Percentiles rank a stretch among this genome's conserved stretches.
phyloP scores from a whole-genome alignment of 2,113 vertebrate genomes.

The Uropsilus gracilis region DNA sequence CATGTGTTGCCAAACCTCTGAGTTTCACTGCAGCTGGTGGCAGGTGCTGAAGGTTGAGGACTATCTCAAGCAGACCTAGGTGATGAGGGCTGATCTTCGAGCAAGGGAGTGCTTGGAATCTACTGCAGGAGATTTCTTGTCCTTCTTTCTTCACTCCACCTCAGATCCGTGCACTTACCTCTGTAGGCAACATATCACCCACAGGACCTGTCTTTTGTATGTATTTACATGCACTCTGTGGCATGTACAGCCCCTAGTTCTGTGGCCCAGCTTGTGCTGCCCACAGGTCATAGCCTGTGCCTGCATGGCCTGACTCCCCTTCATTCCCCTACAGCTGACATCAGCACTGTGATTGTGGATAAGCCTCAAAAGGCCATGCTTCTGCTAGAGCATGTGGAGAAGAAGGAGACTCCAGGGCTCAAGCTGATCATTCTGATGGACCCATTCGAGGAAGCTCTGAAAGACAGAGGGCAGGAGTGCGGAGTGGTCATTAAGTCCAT shows the following conservation, averaged over 20 bases:
- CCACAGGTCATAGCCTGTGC: not conserved
- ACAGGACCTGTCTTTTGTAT: not conserved
- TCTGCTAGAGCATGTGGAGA: conserved; percentile 94
- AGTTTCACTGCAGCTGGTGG: not conserved
- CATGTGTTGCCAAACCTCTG: not conserved
- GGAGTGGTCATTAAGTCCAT: conserved; percentile 92
- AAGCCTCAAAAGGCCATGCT: conserved; percentile 93
- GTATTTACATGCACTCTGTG: not conserved
- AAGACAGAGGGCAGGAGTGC: conserved; percentile 87
- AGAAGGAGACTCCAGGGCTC: conserved; percentile 89
- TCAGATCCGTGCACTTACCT: not conserved
- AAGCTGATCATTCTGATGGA: conserved; percentile 96
- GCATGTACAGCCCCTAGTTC: not conserved
- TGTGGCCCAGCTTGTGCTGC: fast-evolving
- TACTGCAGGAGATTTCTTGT: not conserved
- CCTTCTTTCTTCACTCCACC: not conserved
- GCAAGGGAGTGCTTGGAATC: not conserved
- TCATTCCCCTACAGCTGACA: conserved; percentile 90
- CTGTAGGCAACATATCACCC: not conserved
- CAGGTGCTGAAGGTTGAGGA: not conserved
- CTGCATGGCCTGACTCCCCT: not conserved
- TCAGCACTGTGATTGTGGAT: conserved; percentile 96
- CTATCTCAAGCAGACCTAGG: not conserved
- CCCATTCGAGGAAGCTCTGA: conserved; percentile 87
- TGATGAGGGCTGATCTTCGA: not conserved